phyloP scores from a whole-genome alignment of 2,113 vertebrate species.

The Paratilapia polleni region DNA sequence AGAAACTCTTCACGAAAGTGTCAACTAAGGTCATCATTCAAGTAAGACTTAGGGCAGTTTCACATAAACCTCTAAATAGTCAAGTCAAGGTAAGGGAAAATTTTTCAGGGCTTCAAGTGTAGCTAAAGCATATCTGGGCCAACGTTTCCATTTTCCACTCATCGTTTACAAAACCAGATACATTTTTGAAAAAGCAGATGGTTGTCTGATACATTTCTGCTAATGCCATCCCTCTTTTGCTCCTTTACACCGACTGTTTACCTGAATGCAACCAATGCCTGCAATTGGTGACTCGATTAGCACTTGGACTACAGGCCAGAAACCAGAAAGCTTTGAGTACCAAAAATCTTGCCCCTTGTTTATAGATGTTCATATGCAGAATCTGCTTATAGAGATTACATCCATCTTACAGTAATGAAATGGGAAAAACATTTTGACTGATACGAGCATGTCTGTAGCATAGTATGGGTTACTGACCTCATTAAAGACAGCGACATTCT shows the following conservation, averaged over 20 bases:
- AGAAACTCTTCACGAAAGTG: too few relatives aligned
- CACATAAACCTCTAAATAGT: too few relatives aligned
- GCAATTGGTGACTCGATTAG: neutral
- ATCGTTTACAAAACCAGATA: neutral
- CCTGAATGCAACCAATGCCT: neutral
- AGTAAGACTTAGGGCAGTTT: neutral
- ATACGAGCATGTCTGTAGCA: neutral
- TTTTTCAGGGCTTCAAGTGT: neutral
- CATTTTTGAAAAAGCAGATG: neutral
- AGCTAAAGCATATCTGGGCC: neutral
- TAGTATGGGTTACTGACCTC: constrained; percentile 81
- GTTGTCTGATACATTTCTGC: neutral
- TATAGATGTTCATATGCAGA: neutral
- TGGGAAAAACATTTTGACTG: neutral
- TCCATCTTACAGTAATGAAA: neutral
- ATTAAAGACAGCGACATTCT: constrained; percentile 83
- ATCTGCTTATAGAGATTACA: neutral
- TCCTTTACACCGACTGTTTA: neutral
- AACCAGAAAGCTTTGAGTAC: neutral
- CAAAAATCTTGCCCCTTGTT: neutral
- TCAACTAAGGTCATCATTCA: too few relatives aligned
- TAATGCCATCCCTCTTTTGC: neutral
- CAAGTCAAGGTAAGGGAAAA: neutral
- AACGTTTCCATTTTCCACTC: neutral
- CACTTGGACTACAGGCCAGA: neutral